Base-by-base conservation (phyloP, 2,113 vertebrate species). In the Cnemophilus loriae region DNA sequence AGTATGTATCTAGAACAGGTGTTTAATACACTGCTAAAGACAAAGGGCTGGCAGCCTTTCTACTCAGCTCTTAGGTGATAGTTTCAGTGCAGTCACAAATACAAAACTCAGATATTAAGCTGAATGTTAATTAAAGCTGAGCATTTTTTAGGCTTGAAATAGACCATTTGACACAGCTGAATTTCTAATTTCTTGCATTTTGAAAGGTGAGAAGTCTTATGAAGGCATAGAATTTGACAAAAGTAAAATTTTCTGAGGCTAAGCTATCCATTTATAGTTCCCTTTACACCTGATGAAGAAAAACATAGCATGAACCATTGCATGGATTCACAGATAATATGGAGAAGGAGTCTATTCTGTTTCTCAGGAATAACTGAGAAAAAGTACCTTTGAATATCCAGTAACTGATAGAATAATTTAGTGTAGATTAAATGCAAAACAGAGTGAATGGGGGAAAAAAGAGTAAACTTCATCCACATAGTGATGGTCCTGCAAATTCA, bases 301-400 rank as follows among this genome's bases (percentile, higher is more conserved):
- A 89, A 93, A 28, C 16, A 61, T 6, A 68, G 5, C 47, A 73
- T 64, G 23, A 28, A 55, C 4, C 11, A 42, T 20, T 53, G 19
- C 69, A 71, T 0, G 3, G 44, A 81, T 77, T 89, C 23, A 81
- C 18, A n/a, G 30, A 80, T 50, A 55, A 63, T 41, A 55, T 16
- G 7, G 30, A 80, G 16, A 76, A 80, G 11, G 13, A 20, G 2
- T 1, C 0, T 2, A 32, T 63, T 53, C 11, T 64, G 3, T 77
- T 60, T 93, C 32, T 30, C 80, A 35, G 15, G 53, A 84, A 80
- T 49, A 80, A 46, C 33, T 78, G 21, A 15, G 24, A 56, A 79
- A 79, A 61, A 74, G 4, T 7, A 41, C 2, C 7, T 87, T n/a
- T 73, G 20, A 84, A 46, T 73, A 87, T 9, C 56, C 14, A 57